A percentile compares a stretch with the other conserved stretches of the same genome.
Conservation (phyloP, 2,888 invertebrate genomes). For the Catotricha subobsoleta region DNA sequence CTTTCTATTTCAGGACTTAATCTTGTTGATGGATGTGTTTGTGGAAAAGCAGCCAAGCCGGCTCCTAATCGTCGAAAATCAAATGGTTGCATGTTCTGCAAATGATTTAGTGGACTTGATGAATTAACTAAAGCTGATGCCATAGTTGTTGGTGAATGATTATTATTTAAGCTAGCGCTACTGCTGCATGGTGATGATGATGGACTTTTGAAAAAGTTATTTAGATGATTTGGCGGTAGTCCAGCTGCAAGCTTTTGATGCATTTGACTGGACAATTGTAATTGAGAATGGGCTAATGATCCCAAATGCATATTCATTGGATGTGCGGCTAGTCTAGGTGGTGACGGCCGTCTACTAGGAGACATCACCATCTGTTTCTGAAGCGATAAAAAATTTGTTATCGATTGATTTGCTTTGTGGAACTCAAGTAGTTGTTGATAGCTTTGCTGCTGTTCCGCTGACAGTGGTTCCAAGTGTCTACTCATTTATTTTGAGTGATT, state of each 20-base stretch:
- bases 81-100: conserved; percentile 92
- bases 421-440: conserved; percentile 4
- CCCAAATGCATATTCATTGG: conserved; percentile 30
- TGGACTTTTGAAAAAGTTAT: conserved; percentile 24
- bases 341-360: conserved; percentile 43
- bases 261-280: conserved; percentile 28
- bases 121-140: conserved; percentile 9
- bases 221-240: conserved; percentile 17
- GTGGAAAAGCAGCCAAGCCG: conserved; percentile 31
- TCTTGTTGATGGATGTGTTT: conserved; percentile 21
- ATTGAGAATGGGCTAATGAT: conserved; percentile 25
- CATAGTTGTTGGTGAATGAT: conserved; percentile 11
- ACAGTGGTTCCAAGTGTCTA: conserved; percentile 5
- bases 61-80: conserved; percentile 63
- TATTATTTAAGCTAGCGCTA: conserved; percentile 8
- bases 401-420: conserved; percentile 5
- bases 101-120: conserved; percentile 62
- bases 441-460: conserved; percentile 6
- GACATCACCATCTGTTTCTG: conserved; percentile 38
- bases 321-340: conserved; percentile 34
- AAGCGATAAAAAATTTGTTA: conserved; percentile 2
- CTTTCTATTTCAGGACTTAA: conserved; percentile 5
- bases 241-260: conserved; percentile 27
- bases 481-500: conserved; percentile 6
- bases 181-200: conserved; percentile 17